These are phyloP conservation scores for Pungitius pungitius DNA, from an alignment of 2,113 vertebrate genomes.

Conservation along the genomic window DNA sequence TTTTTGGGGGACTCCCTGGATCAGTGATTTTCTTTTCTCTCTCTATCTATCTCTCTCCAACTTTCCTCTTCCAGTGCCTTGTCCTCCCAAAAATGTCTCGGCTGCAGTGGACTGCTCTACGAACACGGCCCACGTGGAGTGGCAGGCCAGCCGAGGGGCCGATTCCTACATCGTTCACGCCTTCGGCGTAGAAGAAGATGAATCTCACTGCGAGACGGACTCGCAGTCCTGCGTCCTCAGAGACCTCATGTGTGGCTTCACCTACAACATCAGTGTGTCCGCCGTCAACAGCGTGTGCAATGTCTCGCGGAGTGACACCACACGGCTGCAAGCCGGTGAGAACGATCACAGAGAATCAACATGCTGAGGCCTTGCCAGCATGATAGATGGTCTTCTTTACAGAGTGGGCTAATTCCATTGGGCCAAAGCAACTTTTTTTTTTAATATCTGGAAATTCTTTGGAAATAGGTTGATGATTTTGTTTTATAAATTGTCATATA, in stretches of 20 bases:
- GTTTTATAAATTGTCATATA: not conserved
- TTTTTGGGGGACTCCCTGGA: not conserved
- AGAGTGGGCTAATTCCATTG: not conserved
- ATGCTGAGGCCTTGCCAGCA: not conserved
- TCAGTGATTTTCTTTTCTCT: not conserved
- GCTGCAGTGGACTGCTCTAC: conserved; percentile 58
- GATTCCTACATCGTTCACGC: conserved; percentile 75
- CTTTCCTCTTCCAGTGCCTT: conserved; percentile 69
- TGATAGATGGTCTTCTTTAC: not conserved
- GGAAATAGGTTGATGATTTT: not conserved
- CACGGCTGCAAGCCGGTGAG: conserved; percentile 71
- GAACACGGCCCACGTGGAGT: conserved; percentile 67
- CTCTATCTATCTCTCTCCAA: too few relatives aligned
- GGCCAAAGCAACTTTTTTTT: not conserved
- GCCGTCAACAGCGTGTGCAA: conserved; percentile 70
- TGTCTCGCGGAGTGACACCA: conserved; percentile 49
- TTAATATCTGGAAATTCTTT: not conserved
- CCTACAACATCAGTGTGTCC: conserved; percentile 77
- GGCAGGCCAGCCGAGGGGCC: conserved; percentile 61
- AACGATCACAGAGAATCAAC: not conserved
- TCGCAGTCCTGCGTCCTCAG: conserved; percentile 56
- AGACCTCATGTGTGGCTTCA: conserved; percentile 73
- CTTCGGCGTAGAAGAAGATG: conserved; percentile 46
- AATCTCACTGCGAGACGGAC: conserved; percentile 56
- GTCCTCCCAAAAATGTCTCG: conserved; percentile 64